Conservation (phyloP, 2,888 invertebrate genomes). For the Ochlodes sylvanus region DNA sequence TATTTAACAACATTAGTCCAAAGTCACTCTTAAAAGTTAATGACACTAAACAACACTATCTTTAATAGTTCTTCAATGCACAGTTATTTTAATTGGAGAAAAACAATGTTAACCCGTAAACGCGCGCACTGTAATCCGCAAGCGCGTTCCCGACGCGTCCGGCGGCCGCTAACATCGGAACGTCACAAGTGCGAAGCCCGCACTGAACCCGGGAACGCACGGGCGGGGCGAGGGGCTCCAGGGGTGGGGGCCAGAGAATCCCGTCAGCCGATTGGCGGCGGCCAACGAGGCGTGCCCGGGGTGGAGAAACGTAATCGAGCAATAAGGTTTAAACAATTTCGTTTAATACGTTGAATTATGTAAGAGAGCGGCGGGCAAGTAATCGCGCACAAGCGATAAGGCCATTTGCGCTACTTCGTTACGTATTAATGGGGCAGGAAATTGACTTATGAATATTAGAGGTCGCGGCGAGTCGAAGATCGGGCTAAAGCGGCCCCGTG, state of each 20-base stretch:
- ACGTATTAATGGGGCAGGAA: slow-evolving; percentile 85
- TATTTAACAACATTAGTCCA: slow-evolving; percentile 33
- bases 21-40: not conserved
- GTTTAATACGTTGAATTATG: slow-evolving; percentile 86
- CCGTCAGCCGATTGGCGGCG: slow-evolving; percentile 70
- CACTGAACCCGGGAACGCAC: slow-evolving; percentile 57
- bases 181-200: slow-evolving; percentile 52
- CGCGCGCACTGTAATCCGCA: slow-evolving; percentile 59
- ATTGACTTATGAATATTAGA: slow-evolving; percentile 86
- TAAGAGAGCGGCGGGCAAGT: slow-evolving; percentile 84
- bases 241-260: slow-evolving; percentile 53
- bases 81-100: not conserved
- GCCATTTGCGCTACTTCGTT: slow-evolving; percentile 85
- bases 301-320: slow-evolving; percentile 84
- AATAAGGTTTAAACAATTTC: slow-evolving; percentile 86
- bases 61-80: not conserved
- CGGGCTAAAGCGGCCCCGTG: slow-evolving; percentile 78
- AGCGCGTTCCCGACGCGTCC: slow-evolving; percentile 51
- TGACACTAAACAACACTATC: slow-evolving; percentile 15
- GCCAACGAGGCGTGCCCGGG: slow-evolving; percentile 79
- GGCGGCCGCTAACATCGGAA: slow-evolving; percentile 60
- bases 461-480: slow-evolving; percentile 76
- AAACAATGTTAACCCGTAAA: slow-evolving; percentile 35
- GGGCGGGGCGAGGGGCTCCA: slow-evolving; percentile 62
- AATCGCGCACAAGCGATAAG: slow-evolving; percentile 85